Evolutionary conservation across 2,888 invertebrate genomes (phyloP).

Genomic region (Autographa gamma): DNA sequence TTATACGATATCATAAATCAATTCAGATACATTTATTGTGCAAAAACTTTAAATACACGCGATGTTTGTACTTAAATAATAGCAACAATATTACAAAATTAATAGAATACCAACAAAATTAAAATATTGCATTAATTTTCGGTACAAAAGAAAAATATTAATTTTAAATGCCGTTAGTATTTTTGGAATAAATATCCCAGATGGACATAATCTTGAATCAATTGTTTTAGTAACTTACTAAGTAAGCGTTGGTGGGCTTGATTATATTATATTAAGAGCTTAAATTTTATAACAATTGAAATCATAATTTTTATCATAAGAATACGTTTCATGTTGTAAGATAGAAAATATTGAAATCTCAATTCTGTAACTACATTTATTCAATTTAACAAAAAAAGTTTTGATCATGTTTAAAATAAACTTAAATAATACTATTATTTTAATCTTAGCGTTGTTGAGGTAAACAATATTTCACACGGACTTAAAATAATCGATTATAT

Average conservation of each 20-base stretch:
- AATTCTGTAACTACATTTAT: not conserved
- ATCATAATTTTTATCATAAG: not conserved
- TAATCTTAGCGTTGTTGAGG: not conserved
- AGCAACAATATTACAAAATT: slow-evolving; percentile 30
- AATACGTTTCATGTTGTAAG: not conserved
- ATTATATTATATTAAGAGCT: slow-evolving; percentile 6
- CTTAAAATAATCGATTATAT: not conserved
- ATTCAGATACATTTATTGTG: slow-evolving; percentile 45
- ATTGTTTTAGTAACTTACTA: slow-evolving; percentile 8
- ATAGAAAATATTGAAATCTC: not conserved
- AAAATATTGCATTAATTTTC: slow-evolving; percentile 22
- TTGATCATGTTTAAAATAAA: not conserved
- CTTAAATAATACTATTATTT: not conserved
- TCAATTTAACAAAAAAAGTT: not conserved
- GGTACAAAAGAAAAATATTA: slow-evolving; percentile 21
- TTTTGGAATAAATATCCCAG: slow-evolving; percentile 20
- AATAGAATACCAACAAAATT: slow-evolving; percentile 35
- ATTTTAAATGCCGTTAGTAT: slow-evolving; percentile 22
- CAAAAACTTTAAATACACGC: slow-evolving; percentile 38
- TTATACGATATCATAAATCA: slow-evolving; percentile 38
- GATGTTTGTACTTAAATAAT: slow-evolving; percentile 31
- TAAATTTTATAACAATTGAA: not conserved
- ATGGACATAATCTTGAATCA: slow-evolving; percentile 16
- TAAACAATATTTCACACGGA: not conserved
- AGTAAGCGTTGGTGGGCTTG: slow-evolving; percentile 21